Base-by-base conservation (phyloP, 2,888 invertebrate genomes). In the Stenodera caucasica region DNA sequence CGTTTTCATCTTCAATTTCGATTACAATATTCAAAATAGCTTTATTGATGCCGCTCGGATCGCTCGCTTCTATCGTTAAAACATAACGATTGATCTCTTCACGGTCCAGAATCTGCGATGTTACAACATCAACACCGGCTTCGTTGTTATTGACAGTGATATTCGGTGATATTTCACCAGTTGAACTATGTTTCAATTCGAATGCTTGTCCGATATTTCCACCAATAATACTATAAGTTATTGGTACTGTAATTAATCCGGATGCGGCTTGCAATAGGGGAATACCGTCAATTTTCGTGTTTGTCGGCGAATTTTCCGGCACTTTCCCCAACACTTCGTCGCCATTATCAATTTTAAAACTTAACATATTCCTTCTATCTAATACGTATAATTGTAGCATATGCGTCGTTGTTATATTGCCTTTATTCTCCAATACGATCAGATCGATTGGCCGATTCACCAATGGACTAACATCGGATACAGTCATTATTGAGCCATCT, bases 401-500 rank as follows among this genome's bases (percentile, higher is more conserved):
- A 78, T 94, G 94, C 23, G 90, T 91, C 51, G 89, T 86, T 65
- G 91, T 92, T 67, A 86, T 86, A 78, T 92, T 92, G 4, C 90
- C 89, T 52, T 90, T 87, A 77, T 93, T 91, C 77, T 94, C 93
- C 58, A 93, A 82, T 18, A 94, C 88, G 55, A 92, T 86, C 60
- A 94, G 84, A 77, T 92, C 89, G 26, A 94, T 89, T 0, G 92
- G 91, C 67, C 88, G 86, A 78, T 94, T 90, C 62, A 93, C 87
- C 63, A 95, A 82, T 12, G 93, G 91, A 55, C 89, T 87, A 45
- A 95, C 85, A 76, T 94, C 92, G 37, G 92, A 88, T 26, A 93
- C 94, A 50, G 94, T 94, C 94, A 95, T 96, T 59, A 96, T 88
- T 58, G 94, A 86, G 55, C 95, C 95, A 79, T 94, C 91, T 68